phyloP scores from a whole-genome alignment of 2,113 vertebrate species.

The Spilogale gracilis region DNA sequence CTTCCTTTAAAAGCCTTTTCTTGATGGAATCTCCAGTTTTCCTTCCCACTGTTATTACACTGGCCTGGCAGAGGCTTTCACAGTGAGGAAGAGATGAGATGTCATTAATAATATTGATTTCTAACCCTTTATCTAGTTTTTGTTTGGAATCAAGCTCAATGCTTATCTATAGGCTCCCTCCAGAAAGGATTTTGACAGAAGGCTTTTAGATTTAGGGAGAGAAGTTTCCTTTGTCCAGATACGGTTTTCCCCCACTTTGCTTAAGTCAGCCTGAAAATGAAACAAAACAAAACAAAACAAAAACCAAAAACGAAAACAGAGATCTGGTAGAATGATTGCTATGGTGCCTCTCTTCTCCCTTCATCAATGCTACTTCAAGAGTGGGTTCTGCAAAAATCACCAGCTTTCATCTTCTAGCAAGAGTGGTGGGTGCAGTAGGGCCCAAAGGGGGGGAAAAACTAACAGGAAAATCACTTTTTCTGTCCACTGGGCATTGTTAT shows the following conservation, averaged over 20 bases:
- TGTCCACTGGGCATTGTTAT: not conserved
- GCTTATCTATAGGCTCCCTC: not conserved
- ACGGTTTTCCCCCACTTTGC: not conserved
- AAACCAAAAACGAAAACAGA: not conserved
- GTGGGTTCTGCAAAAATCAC: not conserved
- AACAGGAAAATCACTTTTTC: not conserved
- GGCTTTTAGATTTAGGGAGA: constrained; percentile 15
- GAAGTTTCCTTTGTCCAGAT: not conserved
- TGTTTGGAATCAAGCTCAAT: not conserved
- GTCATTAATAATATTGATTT: not conserved
- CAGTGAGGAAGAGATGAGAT: not conserved
- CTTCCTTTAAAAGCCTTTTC: constrained; percentile 48
- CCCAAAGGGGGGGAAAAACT: not conserved
- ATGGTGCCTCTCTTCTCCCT: not conserved
- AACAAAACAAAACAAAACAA: not conserved
- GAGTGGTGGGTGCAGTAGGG: not conserved
- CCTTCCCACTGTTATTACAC: not conserved
- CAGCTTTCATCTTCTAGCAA: not conserved
- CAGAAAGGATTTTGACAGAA: not conserved
- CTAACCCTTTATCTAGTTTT: not conserved
- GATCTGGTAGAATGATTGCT: not conserved
- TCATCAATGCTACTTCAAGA: not conserved
- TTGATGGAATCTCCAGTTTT: constrained; percentile 21
- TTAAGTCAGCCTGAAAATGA: not conserved
- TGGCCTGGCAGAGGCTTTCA: not conserved